phyloP scores from a whole-genome alignment of 2,113 vertebrate genomes.

The Turnix velox region DNA sequence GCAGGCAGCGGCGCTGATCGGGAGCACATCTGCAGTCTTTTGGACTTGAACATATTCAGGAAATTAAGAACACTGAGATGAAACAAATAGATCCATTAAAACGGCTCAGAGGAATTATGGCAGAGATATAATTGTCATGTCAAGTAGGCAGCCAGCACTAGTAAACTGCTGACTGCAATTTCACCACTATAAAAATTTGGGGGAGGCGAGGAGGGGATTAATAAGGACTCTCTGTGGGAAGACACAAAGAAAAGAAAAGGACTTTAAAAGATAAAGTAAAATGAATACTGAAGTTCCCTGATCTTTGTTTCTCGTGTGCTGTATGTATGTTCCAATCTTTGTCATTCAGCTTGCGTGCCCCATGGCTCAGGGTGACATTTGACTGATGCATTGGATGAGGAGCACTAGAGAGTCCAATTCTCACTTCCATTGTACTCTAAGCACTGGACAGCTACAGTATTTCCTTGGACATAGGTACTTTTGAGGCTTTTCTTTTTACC shows the following conservation, averaged over 20 bases:
- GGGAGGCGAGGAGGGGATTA: background rate
- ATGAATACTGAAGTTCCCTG: constrained; percentile 1
- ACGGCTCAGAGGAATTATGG: constrained; percentile 50
- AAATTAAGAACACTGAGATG: constrained; percentile 64
- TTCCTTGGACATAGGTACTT: background rate
- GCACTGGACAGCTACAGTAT: background rate
- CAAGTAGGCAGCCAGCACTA: constrained; percentile 23
- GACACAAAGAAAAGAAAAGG: background rate
- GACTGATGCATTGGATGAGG: background rate
- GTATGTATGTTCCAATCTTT: background rate
- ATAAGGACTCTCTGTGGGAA: constrained; percentile 18
- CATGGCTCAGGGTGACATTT: background rate
- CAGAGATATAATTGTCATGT: constrained; percentile 57
- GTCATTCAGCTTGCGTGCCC: accelerated
- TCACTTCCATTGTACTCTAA: background rate
- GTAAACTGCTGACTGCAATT: constrained; percentile 43
- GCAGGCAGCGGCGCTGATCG: background rate
- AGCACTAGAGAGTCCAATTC: background rate
- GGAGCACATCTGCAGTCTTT: constrained; percentile 16
- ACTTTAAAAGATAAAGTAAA: constrained; percentile 7
- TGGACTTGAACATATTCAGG: constrained; percentile 39
- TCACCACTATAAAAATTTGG: background rate
- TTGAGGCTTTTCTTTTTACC: background rate
- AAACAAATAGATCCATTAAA: constrained; percentile 64
- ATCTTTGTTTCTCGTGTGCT: background rate